phyloP scores from a whole-genome alignment of 2,797 vertebrate species.

The Chelon auratus region DNA sequence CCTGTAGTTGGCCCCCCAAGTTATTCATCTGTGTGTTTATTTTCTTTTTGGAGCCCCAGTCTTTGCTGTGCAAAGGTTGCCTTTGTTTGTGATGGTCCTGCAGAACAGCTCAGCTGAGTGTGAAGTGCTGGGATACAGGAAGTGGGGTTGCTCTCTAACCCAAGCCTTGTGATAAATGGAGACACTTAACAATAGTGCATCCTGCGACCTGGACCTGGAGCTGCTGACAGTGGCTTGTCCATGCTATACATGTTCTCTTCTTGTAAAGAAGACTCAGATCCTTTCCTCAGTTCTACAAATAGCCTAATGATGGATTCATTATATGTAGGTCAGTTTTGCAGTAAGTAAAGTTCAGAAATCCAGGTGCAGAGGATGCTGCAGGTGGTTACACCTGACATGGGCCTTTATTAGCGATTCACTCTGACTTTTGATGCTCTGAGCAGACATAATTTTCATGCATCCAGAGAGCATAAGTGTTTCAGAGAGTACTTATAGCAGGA shows the following conservation, averaged over 20 bases:
- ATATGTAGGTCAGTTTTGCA: conserved; percentile 23
- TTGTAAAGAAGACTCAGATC: conserved; percentile 47
- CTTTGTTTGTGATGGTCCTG: conserved; percentile 85
- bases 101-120: conserved; percentile 86
- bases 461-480: conserved; percentile 18
- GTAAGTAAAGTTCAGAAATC: conserved; percentile 27
- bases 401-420: conserved; percentile 17
- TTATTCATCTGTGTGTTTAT: conserved; percentile 82
- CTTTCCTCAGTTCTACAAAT: conserved; percentile 39
- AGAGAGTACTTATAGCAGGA: background rate
- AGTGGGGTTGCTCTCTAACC: conserved; percentile 89
- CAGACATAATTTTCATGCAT: background rate
- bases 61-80: conserved; percentile 83
- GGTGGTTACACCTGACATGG: background rate
- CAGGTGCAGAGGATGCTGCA: conserved; percentile 19
- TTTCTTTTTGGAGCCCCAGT: conserved; percentile 74
- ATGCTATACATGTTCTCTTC: conserved; percentile 78
- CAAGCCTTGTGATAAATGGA: conserved; percentile 91
- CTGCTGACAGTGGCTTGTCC: conserved; percentile 86
- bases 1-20: conserved; percentile 57
- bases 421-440: too few species aligned
- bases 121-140: conserved; percentile 86
- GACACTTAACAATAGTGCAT: conserved; percentile 96
- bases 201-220: conserved; percentile 84
- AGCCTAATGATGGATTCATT: conserved; percentile 31